Base-by-base conservation (phyloP, 2,888 invertebrate genomes). In the Psococerastis gibbosa region DNA sequence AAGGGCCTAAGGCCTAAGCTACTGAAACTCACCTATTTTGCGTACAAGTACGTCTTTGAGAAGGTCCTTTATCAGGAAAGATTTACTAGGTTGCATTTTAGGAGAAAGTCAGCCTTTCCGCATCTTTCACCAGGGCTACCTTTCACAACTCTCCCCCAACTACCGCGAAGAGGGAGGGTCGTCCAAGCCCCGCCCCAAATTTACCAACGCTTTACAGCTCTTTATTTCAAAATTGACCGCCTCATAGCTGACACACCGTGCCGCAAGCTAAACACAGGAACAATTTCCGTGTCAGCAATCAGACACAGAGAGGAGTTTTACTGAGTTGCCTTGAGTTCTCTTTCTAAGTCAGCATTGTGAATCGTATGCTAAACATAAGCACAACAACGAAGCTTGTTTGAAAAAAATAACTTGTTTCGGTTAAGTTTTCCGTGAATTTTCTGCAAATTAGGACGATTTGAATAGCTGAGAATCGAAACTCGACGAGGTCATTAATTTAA, bases 61-160 rank as follows among this genome's bases (percentile, higher is more conserved):
- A 35, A 87, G 69, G 60, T 87, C 85, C 56, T 78, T 75, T 51
- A 87, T 87, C 48, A 87, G 63, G 61, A 87, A 87, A 8, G 85
- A 87, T 11, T 47, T 50, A 20, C 45, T 46, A 32, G 47, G 50
- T 32, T 49, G 47, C 51, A 51, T 51, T 45, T 46, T 45, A 11
- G 17, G 18, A 20, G 6, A 27, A 27, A 6, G 27, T 27, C 27
- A 27, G 27, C 8, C 11, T 11, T 9, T 11, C 27, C 27, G 11
- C 27, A 27, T 9, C 27, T 11, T 27, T 27, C 27, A 6, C 27
- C 6, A n/a, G n/a, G n/a, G n/a, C n/a, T n/a, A n/a, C n/a, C 27
- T 9, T 11, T 11, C 27, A 27, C 27, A 27, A 27, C 27, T 11
- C 11, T 27, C 27, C 27, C 27, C 6, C 27, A 27, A 9, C 11